Evolutionary conservation across 1,140 invertebrate genomes (phyloP), one percentile per base, ranked within the genome.

Genomic region (Meloidogyne floridensis): DNA sequence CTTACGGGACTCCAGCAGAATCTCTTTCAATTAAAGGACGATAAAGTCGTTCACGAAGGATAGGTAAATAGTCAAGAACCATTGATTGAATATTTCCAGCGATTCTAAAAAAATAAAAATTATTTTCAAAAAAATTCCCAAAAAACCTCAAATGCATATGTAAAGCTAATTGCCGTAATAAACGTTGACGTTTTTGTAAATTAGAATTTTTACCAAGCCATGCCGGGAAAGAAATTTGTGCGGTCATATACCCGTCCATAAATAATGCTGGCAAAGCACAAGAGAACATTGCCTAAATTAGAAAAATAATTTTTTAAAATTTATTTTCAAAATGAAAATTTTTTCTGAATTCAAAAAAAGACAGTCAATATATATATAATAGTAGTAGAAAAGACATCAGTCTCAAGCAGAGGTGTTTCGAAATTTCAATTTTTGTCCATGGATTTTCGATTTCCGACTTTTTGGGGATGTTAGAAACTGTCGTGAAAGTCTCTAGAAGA

Each of bases 131-230:
- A n/a, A 77, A 51, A 15, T 20, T 54, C 11, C 47, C 43, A 18
- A n/a, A 47, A 77, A 69, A 87, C 89, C 93, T 93, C 72, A 94
- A 92, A 85, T 94, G 92, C 75, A 94, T 94, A 88, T 97, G 96
- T 59, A 93, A 92, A 82, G 94, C 93, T 75, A 97, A 91, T 90
- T 96, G 94, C 89, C 94, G 93, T 15, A 94, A 90, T n/a, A 97
- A 91, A 51, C 96, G 91, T 65, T 94, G 93, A 87, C 94, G 93
- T 91, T 97, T 97, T 83, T 91, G 93, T 75, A 93, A 92, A 65
- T 90, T 93, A 0, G 96, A 98, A 92, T 97, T 95, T 91, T 96
- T 96, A 0, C 97, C 98, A 53, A 99, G 93, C 96, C 96, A 99
- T 20, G 92, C 90, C 5, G 98, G 97, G 91, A 99, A 99, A 86